These are phyloP conservation scores for Hirtodrosophila histrioides DNA, from an alignment of 2,888 invertebrate genomes.

Conservation along the genomic window DNA sequence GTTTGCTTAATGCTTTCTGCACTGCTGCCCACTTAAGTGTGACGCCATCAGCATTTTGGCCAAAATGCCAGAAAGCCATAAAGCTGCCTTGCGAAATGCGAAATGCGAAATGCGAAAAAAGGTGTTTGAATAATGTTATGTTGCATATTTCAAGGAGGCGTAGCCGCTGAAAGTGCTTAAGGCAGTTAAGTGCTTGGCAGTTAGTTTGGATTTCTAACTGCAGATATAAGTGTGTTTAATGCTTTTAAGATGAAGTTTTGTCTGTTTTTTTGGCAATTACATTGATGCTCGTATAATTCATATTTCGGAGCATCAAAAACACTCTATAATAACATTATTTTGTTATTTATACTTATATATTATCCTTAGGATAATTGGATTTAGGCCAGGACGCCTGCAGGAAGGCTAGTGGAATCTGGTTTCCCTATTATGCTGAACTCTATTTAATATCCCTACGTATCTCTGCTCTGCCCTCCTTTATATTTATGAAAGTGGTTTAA, in stretches of 20 bases:
- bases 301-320: neutral
- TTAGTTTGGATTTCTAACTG: conserved; percentile 19
- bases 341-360: too few species aligned
- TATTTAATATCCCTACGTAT: too few species aligned
- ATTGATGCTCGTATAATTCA: neutral
- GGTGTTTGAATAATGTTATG: conserved; percentile 51
- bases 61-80: conserved; percentile 71
- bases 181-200: conserved; percentile 33
- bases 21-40: conserved; percentile 54
- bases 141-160: conserved; percentile 26
- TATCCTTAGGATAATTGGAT: too few species aligned
- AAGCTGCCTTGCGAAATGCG: conserved; percentile 35
- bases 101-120: conserved; percentile 6
- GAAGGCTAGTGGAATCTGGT: too few species aligned
- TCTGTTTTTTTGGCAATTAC: neutral
- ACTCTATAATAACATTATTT: too few species aligned
- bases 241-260: conserved; percentile 20
- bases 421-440: too few species aligned
- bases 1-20: conserved; percentile 29
- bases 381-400: too few species aligned
- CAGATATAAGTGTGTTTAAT: neutral
- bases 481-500: too few species aligned
- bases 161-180: conserved; percentile 35
- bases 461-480: too few species aligned
- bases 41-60: conserved; percentile 41